Percentiles rank a stretch among this genome's conserved stretches.
Conservation (phyloP, 2,888 invertebrate genomes). For the Apotomis turbidana region DNA sequence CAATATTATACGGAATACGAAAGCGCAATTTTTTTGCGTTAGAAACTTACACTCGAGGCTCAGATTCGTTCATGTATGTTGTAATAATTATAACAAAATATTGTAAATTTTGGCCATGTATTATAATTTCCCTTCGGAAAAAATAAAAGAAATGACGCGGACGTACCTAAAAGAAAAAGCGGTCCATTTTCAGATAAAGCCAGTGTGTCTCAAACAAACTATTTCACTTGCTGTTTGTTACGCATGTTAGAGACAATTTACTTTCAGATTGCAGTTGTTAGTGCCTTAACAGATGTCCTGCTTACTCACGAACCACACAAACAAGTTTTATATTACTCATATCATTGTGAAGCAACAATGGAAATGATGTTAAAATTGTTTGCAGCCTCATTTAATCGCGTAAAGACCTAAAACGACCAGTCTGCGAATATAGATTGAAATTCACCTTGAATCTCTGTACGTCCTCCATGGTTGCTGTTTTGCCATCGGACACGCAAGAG, state of each 20-base stretch:
- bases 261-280: conserved; percentile 7
- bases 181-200: no score
- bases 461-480: conserved; percentile 98
- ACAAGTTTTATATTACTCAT: conserved; percentile 26
- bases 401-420: conserved; percentile 1
- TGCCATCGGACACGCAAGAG: conserved; percentile 97
- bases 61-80: no score
- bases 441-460: conserved; percentile 96
- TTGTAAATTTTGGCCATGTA: no score
- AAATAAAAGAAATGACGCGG: no score
- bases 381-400: conserved; percentile 3
- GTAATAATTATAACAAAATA: no score
- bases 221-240: background rate
- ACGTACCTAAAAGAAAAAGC: no score
- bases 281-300: conserved; percentile 5
- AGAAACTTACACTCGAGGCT: no score
- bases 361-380: conserved; percentile 27
- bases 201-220: background rate
- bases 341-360: conserved; percentile 32
- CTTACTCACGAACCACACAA: conserved; percentile 26
- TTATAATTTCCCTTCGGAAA: no score
- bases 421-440: conserved; percentile 27
- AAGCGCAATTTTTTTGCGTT: no score
- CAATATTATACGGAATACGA: no score
- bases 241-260: background rate